A percentile compares a stretch with the other conserved stretches of the same genome.
Evolutionary conservation across 1,140 invertebrate genomes (phyloP).

Genomic region (Pentalonia nigronervosa): DNA sequence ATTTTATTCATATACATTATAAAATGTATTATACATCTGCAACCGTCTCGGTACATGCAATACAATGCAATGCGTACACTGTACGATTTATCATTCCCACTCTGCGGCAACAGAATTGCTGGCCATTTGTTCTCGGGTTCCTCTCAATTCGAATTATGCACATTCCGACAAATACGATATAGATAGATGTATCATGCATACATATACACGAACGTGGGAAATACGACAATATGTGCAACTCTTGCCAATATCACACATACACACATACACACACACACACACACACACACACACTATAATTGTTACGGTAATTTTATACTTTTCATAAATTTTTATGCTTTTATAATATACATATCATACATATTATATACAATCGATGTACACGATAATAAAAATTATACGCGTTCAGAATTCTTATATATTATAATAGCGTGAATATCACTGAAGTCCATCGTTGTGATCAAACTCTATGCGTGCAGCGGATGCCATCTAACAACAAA

Average conservation of each 20-base stretch:
- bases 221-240: not conserved
- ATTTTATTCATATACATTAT: not conserved
- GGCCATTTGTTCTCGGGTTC: not conserved
- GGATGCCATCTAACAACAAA: not conserved
- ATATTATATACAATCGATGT: no score
- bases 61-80: not conserved
- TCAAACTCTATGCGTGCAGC: not conserved
- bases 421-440: no score
- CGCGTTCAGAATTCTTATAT: no score
- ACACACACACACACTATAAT: not conserved
- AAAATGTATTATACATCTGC: not conserved
- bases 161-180: not conserved
- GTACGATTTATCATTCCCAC: constrained; percentile 6
- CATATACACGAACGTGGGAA: not conserved
- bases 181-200: not conserved
- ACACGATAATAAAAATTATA: no score
- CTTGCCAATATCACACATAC: not conserved
- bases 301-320: not conserved
- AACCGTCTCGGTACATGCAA: not conserved
- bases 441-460: not conserved
- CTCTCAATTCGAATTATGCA: not conserved
- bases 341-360: not conserved
- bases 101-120: not conserved
- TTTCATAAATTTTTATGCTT: not conserved
- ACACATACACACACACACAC: not conserved